Base-by-base conservation (phyloP, 1,140 invertebrate genomes). In the Globodera rostochiensis region DNA sequence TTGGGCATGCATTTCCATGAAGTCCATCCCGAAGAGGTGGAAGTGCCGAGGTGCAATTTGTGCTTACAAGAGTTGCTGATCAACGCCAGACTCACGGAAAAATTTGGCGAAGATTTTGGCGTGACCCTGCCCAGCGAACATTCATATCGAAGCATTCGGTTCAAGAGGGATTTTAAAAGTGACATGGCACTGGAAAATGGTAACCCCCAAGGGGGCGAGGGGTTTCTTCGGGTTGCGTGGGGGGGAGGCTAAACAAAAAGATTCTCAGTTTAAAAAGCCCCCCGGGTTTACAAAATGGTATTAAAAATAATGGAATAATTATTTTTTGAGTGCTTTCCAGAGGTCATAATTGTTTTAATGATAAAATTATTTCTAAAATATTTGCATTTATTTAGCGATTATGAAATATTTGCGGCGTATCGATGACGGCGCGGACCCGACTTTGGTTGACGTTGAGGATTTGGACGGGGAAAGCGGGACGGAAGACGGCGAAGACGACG, bases 31-130 rank as follows among this genome's bases (percentile, higher is more conserved):
- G 86, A 89, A 67, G 89, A 89, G 66, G 80, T 89, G 70, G 84
- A 89, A 57, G 88, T 90, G 11, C 88, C 88, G 2, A 90, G 88
- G 47, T 89, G 88, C 73, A 83, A 85, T 66, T 80, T 89, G 19
- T 89, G 88, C 79, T 80, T 89, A 11, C 86, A 88, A 79, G 88
- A 89, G 77, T 66, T 89, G 67, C 85, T 89, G 4, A 73, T 85
- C n/a, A 89, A 90, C 70, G 89, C 88, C 47, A 74, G 88, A 3
- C 49, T 90, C 8, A 71, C 79, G 64, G 89, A 90, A 69, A 89
- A 88, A 66, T 90, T 84, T 49, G 84, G 86, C 9, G 87, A 90
- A 69, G 84, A 88, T 64, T 86, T 89, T 75, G 84, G 84, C n/a
- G 80, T 89, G 15, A 86, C 78, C 46, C 74, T 89, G 67, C 88